A percentile compares a stretch with the other conserved stretches of the same genome.
Evolutionary conservation across 2,797 vertebrate species (phyloP).

Genomic region (Neostethus bicornis): DNA sequence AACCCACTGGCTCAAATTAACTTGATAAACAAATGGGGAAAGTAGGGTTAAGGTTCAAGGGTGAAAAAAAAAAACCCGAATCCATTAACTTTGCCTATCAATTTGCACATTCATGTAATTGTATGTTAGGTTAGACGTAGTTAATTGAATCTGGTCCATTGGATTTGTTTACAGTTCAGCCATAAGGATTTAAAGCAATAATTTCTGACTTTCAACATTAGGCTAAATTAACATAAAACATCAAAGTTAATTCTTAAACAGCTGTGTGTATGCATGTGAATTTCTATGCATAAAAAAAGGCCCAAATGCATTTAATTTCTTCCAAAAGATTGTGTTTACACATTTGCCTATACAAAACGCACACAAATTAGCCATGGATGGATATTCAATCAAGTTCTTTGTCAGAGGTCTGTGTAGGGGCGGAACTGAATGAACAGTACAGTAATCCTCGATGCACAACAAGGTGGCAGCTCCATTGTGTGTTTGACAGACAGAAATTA

Average conservation of each 20-base stretch:
- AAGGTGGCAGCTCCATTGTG: constrained; percentile 83
- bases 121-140: constrained; percentile 70
- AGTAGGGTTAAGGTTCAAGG: constrained; percentile 70
- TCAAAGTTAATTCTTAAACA: constrained; percentile 49
- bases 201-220: constrained; percentile 64
- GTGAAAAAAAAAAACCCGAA: constrained; percentile 63
- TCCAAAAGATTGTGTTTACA: constrained; percentile 42
- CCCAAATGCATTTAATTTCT: constrained; percentile 33
- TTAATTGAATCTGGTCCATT: constrained; percentile 72
- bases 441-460: constrained; percentile 82
- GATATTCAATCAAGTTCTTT: constrained; percentile 82
- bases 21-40: constrained; percentile 77
- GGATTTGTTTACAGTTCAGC: constrained; percentile 72
- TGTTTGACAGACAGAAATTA: constrained; percentile 81
- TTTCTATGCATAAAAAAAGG: constrained; percentile 30
- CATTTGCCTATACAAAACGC: constrained; percentile 58
- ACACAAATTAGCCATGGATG: constrained; percentile 76
- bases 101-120: constrained; percentile 69
- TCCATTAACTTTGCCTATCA: constrained; percentile 67
- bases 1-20: constrained; percentile 72
- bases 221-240: constrained; percentile 46
- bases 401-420: constrained; percentile 75
- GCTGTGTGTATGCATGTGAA: constrained; percentile 12
- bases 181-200: constrained; percentile 59
- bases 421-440: constrained; percentile 72